Evolutionary conservation across 2,113 vertebrate species (phyloP).

Genomic region (Ia io): DNA sequence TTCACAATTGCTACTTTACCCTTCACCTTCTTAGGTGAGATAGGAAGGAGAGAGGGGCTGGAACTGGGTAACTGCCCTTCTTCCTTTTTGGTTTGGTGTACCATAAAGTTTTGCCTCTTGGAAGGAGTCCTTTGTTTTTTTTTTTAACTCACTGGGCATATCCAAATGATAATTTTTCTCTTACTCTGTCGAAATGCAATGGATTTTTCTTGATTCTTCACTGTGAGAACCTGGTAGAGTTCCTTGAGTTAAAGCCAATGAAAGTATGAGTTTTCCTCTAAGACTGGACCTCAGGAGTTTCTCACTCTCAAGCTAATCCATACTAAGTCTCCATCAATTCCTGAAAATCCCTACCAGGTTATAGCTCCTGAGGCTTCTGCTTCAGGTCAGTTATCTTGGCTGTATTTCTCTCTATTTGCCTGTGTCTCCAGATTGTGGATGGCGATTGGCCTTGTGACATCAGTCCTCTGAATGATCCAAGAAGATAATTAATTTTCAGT

Average conservation of each 20-base stretch:
- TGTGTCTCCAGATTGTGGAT: neutral
- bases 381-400: neutral
- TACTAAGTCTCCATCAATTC: neutral
- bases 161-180: neutral
- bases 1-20: neutral
- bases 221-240: neutral
- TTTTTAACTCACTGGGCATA: neutral
- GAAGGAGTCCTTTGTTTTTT: neutral
- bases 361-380: neutral
- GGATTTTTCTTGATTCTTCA: neutral
- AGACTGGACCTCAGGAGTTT: neutral
- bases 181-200: neutral
- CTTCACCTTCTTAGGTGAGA: neutral
- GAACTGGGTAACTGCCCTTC: neutral
- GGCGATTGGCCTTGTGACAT: neutral
- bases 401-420: neutral
- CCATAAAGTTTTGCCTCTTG: neutral
- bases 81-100: neutral
- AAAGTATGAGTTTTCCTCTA: neutral
- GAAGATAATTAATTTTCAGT: neutral
- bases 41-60: too few relatives aligned
- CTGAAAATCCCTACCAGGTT: neutral
- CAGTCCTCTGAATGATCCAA: neutral
- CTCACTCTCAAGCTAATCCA: neutral
- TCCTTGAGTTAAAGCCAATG: neutral